Evolutionary conservation across 2,797 vertebrate species (phyloP), one percentile per base, ranked within the genome.

Genomic region (Setipinna tenuifilis): DNA sequence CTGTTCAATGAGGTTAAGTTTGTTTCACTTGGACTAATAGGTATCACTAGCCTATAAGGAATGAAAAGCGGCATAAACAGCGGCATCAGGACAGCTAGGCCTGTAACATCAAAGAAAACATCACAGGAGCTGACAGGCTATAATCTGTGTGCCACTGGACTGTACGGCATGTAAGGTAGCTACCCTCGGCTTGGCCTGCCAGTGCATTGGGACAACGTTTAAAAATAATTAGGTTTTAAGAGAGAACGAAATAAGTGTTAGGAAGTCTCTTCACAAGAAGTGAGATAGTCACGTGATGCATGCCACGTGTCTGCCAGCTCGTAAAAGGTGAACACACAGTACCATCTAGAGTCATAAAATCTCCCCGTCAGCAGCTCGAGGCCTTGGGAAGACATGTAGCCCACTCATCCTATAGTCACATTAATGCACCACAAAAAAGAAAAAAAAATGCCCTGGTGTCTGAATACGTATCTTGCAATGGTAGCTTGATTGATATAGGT

Each of bases 271-370:
- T 44, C 57, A 61, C 16, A 65, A 65, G 61, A 75, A 75, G 0
- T 6, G 28, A 78, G 28, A 0, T 7, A 44, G 59, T 48, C 41
- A 83, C 41, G 44, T 16, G 23, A 25, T 75, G n/a, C 25, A 50
- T 71, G 62, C 83, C 83, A 84, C 61, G 83, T 84, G 83, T 84
- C 62, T 54, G 48, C 17, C 48, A 6, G 31, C 71, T 78, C 17
- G 17, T 44, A 78, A 44, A 78, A 78, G 17, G 17, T 78, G 17
- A 19, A 17, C 41, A 7, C 71, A 44, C 71, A 78, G 71, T 44
- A 7, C 71, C 28, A 17, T 78, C 2, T 35, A 78, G 44, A 25
- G 25, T 84, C 62, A 84, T 75, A 84, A 75, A 28, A 84, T 78
- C 31, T 78, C 71, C 71, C 31, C 71, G 19, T 16, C 17, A 21